Conservation (phyloP, 92 coral and sea anemone genomes). For the Montipora capitata region DNA sequence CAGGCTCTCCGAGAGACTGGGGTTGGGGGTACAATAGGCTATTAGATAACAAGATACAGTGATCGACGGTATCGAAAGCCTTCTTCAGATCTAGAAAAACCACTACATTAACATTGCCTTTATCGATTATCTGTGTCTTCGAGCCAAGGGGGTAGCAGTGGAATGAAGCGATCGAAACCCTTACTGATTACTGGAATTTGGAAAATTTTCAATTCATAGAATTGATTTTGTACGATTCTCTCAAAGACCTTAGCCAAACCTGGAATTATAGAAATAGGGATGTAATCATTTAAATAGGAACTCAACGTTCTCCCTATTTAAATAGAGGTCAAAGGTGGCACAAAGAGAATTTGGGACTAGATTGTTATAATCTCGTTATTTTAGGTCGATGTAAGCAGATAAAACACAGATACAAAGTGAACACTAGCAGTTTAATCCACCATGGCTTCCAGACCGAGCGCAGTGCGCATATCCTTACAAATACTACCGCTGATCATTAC, state of each 20-base stretch:
- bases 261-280: not conserved
- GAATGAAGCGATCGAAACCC: conserved; percentile 1
- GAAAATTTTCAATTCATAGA: not conserved
- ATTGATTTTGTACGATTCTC: not conserved
- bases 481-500: too few species aligned
- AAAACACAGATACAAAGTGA: too few species aligned
- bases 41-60: not conserved
- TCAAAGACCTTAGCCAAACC: not conserved
- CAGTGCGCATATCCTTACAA: too few species aligned
- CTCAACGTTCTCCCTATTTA: too few species aligned
- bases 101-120: not conserved
- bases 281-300: not conserved
- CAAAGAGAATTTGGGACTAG: too few species aligned
- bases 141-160: not conserved
- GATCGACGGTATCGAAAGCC: conserved; percentile 18
- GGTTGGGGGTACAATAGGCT: too few species aligned
- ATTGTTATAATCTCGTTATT: too few species aligned
- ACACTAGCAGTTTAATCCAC: too few species aligned
- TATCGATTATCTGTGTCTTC: not conserved
- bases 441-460: too few species aligned
- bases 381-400: too few species aligned
- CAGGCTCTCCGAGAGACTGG: too few species aligned
- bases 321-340: too few species aligned
- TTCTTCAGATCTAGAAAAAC: conserved; percentile 2
- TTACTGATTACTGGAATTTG: conserved; percentile 1